Base-by-base conservation (phyloP, 2,888 invertebrate genomes). In the Caenorhabditis becei region DNA sequence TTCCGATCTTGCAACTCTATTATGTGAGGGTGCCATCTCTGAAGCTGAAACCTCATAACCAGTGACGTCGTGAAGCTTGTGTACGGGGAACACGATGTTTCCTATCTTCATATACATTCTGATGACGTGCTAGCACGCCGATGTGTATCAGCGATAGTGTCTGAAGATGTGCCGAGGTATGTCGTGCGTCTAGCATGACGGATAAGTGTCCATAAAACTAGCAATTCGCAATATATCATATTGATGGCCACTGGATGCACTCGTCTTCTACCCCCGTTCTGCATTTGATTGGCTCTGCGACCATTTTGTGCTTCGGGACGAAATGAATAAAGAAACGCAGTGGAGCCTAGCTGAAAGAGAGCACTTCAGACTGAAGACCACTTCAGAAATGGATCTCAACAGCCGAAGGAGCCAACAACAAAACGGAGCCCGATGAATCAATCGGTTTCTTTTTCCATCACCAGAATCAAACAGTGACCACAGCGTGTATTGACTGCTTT, bases 171-270 rank as follows among this genome's bases (percentile, higher is more conserved):
- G 49, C 51, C 63, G 32, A 44, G 44, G 47, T 44, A 44, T 24
- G 62, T 35, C 35, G 32, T 41, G 54, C 41, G 56, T 56, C 56
- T 47, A 20, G 41, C 41, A 56, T 56, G 66, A 56, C 54, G 44
- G 56, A 66, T 44, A 56, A 67, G 32, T 47, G 67, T 56, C 67
- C 58, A 59, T 59, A 59, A 41, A 59, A 59, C 23, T 59, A 23
- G 59, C 59, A 41, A 59, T 59, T 59, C 58, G 58, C 58, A 58
- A 23, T 58, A 35, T 59, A 59, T 59, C 59, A 37, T 41, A 59
- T 59, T 37, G 59, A 58, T 35, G 54, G n/a, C 28, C 23, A 32
- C 35, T 35, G 58, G 41, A 41, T 11, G 41, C 56, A 32, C 16
- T 4, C 7, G 8, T 2, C 7, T n/a, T 28, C 26, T 26, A 16